Conservation (phyloP, 2,113 vertebrate species). For the Fukomys damarensis region DNA sequence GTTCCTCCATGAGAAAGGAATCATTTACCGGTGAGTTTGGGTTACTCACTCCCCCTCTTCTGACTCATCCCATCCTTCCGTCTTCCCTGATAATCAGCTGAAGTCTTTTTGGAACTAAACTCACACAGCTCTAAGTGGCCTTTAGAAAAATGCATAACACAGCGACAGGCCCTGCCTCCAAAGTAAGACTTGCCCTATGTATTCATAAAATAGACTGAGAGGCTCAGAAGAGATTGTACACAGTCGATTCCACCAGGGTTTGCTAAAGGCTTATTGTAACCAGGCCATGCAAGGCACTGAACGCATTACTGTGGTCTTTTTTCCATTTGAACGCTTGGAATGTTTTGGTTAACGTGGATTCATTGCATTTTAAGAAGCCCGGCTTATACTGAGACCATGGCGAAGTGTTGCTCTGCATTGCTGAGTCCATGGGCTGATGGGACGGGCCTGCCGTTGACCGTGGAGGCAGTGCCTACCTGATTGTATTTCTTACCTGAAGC, state of each 20-base stretch:
- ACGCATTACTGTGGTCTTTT: not conserved
- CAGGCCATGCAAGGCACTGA: not conserved
- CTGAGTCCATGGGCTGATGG: not conserved
- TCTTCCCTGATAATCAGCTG: not conserved
- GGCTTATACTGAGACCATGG: not conserved
- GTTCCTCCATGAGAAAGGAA: conserved; percentile 96
- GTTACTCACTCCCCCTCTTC: not conserved
- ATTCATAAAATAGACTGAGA: not conserved
- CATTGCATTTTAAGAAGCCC: not conserved
- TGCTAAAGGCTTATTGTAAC: not conserved
- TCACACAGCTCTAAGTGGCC: not conserved
- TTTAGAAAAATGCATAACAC: not conserved
- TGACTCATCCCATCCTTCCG: not conserved
- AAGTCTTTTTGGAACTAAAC: not conserved
- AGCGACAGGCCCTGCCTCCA: not conserved
- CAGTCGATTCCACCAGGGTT: not conserved
- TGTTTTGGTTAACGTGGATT: not conserved
- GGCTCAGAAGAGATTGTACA: not conserved
- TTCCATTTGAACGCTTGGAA: not conserved
- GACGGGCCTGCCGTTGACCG: not conserved
- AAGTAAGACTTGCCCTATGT: not conserved
- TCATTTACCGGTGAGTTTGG: conserved; percentile 94
- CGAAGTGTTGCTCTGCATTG: not conserved
- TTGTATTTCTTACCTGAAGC: not conserved
- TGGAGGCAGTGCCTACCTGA: not conserved